A percentile compares a stretch with the other conserved stretches of the same genome.
phyloP scores from a whole-genome alignment of 2,888 invertebrate genomes.

The Polydrusus tereticollis region DNA sequence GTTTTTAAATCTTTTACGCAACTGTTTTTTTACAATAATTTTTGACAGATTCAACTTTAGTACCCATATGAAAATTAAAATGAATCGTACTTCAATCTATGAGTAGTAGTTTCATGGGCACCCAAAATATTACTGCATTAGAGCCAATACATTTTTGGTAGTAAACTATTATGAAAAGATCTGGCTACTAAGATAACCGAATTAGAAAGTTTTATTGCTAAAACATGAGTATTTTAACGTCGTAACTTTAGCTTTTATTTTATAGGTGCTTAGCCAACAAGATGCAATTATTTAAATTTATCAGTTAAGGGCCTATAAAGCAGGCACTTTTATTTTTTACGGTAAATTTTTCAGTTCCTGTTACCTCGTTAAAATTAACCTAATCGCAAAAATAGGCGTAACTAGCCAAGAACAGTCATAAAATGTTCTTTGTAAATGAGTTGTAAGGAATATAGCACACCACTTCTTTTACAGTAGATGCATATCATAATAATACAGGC shows the following conservation, averaged over 20 bases:
- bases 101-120: too few species aligned
- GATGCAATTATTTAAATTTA: constrained; percentile 6
- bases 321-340: not conserved
- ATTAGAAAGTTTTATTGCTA: not conserved
- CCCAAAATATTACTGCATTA: too few species aligned
- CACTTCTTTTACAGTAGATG: not conserved
- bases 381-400: not conserved
- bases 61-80: too few species aligned
- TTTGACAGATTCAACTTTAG: too few species aligned
- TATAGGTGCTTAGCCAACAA: not conserved
- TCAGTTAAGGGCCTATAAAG: not conserved
- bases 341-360: not conserved
- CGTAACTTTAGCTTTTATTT: not conserved
- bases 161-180: not conserved
- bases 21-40: too few species aligned
- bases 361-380: constrained; percentile 8
- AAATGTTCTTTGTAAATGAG: not conserved
- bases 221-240: not conserved
- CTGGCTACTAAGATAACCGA: not conserved
- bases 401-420: not conserved
- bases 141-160: not conserved
- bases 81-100: too few species aligned
- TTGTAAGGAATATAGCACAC: not conserved
- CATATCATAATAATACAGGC: not conserved
- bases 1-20: too few species aligned